Base-by-base conservation (phyloP, 2,113 vertebrate species). In the Rhynchomys soricoides region DNA sequence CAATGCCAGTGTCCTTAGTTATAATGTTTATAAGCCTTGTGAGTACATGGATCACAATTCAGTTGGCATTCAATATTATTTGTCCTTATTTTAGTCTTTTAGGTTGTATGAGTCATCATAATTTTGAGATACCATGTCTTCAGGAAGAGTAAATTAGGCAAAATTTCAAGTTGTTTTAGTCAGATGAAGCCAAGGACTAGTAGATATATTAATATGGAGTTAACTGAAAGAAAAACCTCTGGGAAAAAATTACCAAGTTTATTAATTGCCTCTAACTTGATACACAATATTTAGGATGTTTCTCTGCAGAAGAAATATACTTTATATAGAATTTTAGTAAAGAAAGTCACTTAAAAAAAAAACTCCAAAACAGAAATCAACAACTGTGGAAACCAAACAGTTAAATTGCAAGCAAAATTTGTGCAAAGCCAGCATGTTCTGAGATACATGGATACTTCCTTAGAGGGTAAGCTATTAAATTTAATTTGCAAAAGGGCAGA, bases 401-500 rank as follows among this genome's bases (percentile, higher is more conserved):
- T 4, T 93, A 82, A 93, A 91, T 92, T 92, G 26, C 15, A 88
- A 90, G 94, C 74, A 70, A 77, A 73, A 75, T 82, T 85, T 90
- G n/a, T 88, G 57, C 70, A 93, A 70, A 43, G 10, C 29, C 70
- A 96, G 89, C 81, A 71, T 59, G 4, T 74, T 90, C 62, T 66
- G n/a, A n/a, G 62, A 5, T 31, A 57, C 57, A 12, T 31, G 15
- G 50, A 17, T 15, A 85, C 37, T 66, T 82, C 86, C 64, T 91
- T 19, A 83, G 45, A 93, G 74, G 17, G 34, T 4, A 88, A 93
- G 34, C 50, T 52, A 48, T 78, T 97, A 70, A 78, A 74, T 88
- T 86, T 95, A 81, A 95, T 64, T 85, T 95, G 64, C 52, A 92
- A 95, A n/a, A 66, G 22, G 66, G 24, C 91, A n/a, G 86, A 88